Base-by-base conservation (phyloP, 2,888 invertebrate genomes). In the Drosophila cyrtoloma region DNA sequence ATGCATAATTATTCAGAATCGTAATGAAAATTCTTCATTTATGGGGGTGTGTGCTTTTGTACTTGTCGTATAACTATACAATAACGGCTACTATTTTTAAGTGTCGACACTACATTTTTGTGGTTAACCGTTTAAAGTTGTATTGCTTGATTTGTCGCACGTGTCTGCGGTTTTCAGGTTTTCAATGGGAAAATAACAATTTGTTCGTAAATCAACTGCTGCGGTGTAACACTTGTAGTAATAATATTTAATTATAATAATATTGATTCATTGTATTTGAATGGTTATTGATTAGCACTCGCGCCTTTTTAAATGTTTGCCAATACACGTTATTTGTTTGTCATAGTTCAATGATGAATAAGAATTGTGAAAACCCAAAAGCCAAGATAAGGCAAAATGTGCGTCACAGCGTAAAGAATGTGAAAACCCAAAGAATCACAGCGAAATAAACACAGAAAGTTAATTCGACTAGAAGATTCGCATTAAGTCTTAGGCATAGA, bases 291-390 rank as follows among this genome's bases (percentile, higher is more conserved):
- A 19, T 57, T 39, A 5, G 14, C 26, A 14, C 1, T 19, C 32
- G 6, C 1, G 30, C 2, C 30, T 9, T 33, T 28, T 55, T 7
- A 5, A 22, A 12, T 35, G 5, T 22, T 55, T 55, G 33, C n/a
- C 33, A 16, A 33, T 4, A 22, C 22, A 56, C 37, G 65, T 63
- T 33, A 37, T 28, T 32, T 30, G 58, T 26, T 51, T 58, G 69
- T 59, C 68, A 65, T 50, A 35, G n/a, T 14, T 28, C 14, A 22
- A 9, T 50, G 37, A 63, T 85, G 79, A 81, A 52, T 74, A 74
- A 69, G 57, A n/a, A 9, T 22, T 9, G 32, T 37, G 44, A 70
- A 84, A 76, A 61, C 66, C 80, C 66, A 69, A 50, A 65, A 22
- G 67, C 5, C 50, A 28, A 66, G 5, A 1, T 56, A 35, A 44